Conservation (phyloP, 2,888 invertebrate genomes). For the Brachypterus glaber region DNA sequence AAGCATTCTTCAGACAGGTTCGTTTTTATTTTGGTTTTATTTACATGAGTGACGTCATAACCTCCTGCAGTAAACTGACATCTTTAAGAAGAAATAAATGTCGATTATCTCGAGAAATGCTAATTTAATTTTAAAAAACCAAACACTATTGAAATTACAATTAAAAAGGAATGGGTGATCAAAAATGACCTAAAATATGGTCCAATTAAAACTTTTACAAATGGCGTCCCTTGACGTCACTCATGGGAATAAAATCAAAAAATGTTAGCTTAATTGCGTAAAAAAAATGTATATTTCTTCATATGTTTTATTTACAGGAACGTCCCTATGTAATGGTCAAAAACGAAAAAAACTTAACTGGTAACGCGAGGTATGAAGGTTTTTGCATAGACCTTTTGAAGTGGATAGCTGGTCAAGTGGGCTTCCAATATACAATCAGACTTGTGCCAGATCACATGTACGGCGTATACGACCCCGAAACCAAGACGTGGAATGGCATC, state of each 20-base stretch:
- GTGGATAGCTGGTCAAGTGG: conserved; percentile 72
- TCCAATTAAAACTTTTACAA: conserved; percentile 1
- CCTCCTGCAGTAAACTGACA: too few species aligned
- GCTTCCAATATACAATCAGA: conserved; percentile 77
- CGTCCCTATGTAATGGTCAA: conserved; percentile 88
- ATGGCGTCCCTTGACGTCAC: too few species aligned
- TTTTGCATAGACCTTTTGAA: conserved; percentile 86
- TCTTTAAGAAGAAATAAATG: too few species aligned
- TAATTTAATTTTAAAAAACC: background rate
- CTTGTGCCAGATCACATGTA: conserved; percentile 84
- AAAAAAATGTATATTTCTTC: too few species aligned
- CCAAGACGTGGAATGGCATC: conserved; percentile 85
- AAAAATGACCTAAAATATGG: conserved; percentile 3
- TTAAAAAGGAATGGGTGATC: conserved; percentile 2
- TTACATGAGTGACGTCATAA: too few species aligned
- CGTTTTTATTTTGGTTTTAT: too few species aligned
- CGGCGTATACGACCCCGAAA: conserved; percentile 78
- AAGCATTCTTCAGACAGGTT: too few species aligned
- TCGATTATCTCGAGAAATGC: too few species aligned
- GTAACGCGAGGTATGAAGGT: conserved; percentile 80
- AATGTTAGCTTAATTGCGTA: too few species aligned
- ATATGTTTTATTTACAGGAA: conserved; percentile 55
- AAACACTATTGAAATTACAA: background rate
- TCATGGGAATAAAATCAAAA: background rate
- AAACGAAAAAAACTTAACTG: conserved; percentile 73